These are phyloP conservation scores for Apeira syringaria DNA, from an alignment of 2,888 invertebrate genomes.

Conservation along the genomic window DNA sequence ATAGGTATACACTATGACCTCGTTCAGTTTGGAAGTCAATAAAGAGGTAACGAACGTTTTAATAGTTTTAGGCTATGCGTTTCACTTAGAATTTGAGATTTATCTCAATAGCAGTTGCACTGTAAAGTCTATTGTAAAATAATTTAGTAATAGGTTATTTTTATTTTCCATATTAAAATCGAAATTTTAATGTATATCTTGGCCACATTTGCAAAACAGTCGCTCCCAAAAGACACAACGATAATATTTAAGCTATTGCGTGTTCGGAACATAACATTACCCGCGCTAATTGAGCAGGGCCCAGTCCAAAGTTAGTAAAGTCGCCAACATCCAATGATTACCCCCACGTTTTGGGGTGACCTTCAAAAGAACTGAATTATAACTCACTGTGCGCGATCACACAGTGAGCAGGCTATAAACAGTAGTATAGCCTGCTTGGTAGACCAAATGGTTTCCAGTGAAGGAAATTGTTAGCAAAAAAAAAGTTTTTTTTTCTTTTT, in stretches of 20 bases:
- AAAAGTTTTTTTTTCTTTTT: too few species aligned
- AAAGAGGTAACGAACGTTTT: conserved; percentile 3
- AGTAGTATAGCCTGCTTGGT: too few species aligned
- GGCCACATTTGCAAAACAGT: too few species aligned
- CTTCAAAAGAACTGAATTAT: conserved; percentile 7
- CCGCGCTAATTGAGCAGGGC: conserved; percentile 14
- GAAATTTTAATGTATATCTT: too few species aligned
- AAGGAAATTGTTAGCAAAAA: too few species aligned
- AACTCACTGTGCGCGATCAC: conserved; percentile 9
- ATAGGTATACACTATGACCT: background rate
- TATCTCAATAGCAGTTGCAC: too few species aligned
- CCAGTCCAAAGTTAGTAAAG: conserved; percentile 14
- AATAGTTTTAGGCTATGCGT: conserved; percentile 10
- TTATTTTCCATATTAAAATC: too few species aligned
- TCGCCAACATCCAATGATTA: conserved; percentile 20
- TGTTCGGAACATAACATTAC: conserved; percentile 13
- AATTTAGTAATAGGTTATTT: too few species aligned
- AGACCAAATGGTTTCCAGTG: too few species aligned
- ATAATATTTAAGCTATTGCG: background rate
- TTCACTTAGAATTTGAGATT: background rate
- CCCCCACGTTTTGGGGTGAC: conserved; percentile 12
- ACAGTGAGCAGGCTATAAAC: too few species aligned
- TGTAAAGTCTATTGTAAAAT: too few species aligned
- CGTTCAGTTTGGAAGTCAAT: conserved; percentile 3
- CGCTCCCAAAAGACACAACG: background rate